phyloP scores from a whole-genome alignment of 1,140 invertebrate genomes.

The Heliconius eleuchia region DNA sequence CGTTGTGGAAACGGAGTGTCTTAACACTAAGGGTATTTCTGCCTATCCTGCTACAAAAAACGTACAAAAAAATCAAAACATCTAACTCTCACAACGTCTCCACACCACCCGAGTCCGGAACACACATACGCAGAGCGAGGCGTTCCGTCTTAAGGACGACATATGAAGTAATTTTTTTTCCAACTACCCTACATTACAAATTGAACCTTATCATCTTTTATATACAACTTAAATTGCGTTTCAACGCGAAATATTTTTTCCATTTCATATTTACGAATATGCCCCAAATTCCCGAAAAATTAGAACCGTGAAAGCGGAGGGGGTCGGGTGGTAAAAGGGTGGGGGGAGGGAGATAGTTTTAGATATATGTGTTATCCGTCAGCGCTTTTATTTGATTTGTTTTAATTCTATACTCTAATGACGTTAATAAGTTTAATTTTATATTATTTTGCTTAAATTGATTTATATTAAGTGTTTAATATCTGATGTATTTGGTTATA shows the following conservation, averaged over 20 bases:
- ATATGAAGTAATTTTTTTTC: constrained; percentile 82
- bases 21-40: too few relatives aligned
- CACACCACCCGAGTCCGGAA: constrained; percentile 52
- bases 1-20: too few relatives aligned
- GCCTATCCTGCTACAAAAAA: neutral
- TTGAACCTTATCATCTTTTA: constrained; percentile 40
- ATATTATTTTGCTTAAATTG: neutral
- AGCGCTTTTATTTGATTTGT: constrained; percentile 59
- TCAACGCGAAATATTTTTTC: constrained; percentile 78
- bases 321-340: constrained; percentile 52
- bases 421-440: constrained; percentile 23
- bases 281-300: constrained; percentile 81
- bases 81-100: constrained; percentile 42
- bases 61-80: neutral
- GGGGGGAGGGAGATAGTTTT: constrained; percentile 75
- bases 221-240: constrained; percentile 52
- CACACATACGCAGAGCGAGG: constrained; percentile 78
- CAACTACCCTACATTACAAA: constrained; percentile 50
- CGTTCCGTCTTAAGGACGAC: constrained; percentile 81
- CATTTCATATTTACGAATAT: constrained; percentile 82
- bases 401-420: constrained; percentile 44
- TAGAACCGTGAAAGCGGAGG: constrained; percentile 78
- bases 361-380: constrained; percentile 59
- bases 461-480: neutral
- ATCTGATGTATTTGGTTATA: neutral